Evolutionary conservation across 37 sponge, comb jelly and placozoan genomes (phyloP).

Genomic region (Halichondria panicea): DNA sequence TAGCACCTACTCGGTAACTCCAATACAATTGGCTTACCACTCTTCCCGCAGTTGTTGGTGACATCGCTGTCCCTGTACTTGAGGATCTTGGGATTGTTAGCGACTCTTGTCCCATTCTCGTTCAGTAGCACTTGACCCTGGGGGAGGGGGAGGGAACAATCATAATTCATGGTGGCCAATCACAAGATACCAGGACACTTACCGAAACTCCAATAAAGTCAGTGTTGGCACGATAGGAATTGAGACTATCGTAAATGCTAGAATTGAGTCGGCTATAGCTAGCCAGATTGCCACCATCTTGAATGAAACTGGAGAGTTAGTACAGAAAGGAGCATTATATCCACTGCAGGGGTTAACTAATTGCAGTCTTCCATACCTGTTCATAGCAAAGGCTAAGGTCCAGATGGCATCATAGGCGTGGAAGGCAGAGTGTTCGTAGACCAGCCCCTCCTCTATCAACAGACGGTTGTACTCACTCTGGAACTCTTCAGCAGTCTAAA

Average conservation of each 20-base stretch:
- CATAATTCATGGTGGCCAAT: no score
- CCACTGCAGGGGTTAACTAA: no score
- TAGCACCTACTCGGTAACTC: no score
- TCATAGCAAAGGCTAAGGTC: slow-evolving; percentile 47
- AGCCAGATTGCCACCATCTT: no score
- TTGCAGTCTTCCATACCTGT: slow-evolving; percentile 17
- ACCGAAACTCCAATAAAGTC: slow-evolving; percentile 45
- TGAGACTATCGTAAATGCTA: no score
- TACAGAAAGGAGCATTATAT: not conserved
- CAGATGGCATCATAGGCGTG: slow-evolving; percentile 58
- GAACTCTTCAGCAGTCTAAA: slow-evolving; percentile 40
- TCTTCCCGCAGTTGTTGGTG: not conserved
- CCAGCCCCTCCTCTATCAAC: not conserved
- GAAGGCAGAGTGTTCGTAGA: slow-evolving; percentile 9
- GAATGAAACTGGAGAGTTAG: slow-evolving; percentile 7
- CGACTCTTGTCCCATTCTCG: slow-evolving; percentile 34
- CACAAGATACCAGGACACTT: not conserved
- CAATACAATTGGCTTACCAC: not conserved
- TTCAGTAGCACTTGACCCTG: slow-evolving; percentile 50
- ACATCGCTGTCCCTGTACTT: slow-evolving; percentile 20
- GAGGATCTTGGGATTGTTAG: slow-evolving; percentile 4
- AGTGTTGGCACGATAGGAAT: slow-evolving; percentile 12
- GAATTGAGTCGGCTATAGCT: no score
- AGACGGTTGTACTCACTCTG: not conserved
- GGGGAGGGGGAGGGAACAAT: not conserved